phyloP scores from a whole-genome alignment of 2,797 vertebrate genomes.

The Enteromius treurensis region DNA sequence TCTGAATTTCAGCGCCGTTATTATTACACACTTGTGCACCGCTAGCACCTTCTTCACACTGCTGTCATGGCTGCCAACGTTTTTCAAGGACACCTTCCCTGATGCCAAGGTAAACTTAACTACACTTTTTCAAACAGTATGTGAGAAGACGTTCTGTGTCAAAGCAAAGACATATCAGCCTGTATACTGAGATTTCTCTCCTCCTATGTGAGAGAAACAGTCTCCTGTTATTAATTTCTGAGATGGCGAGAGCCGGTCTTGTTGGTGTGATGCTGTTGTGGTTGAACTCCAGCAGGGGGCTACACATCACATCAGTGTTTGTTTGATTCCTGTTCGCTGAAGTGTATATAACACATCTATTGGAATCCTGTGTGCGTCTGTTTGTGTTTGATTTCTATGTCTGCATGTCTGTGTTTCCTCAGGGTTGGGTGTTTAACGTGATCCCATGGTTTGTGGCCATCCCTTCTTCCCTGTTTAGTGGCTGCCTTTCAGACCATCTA shows the following conservation, averaged over 20 bases:
- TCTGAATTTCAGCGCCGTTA: conserved; percentile 82
- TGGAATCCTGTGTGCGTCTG: background rate
- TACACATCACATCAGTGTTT: background rate
- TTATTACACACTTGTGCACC: conserved; percentile 89
- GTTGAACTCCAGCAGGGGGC: conserved; percentile 37
- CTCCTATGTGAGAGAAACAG: background rate
- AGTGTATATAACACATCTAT: background rate
- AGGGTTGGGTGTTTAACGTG: conserved; percentile 98
- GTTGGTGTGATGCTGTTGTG: conserved; percentile 14
- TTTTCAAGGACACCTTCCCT: conserved; percentile 93
- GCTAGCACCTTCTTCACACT: conserved; percentile 94
- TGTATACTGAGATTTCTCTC: background rate
- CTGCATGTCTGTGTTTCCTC: conserved; percentile 45
- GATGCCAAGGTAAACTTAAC: conserved; percentile 85
- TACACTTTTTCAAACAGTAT: background rate
- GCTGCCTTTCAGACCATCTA: conserved; percentile 91
- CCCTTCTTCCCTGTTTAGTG: conserved; percentile 88
- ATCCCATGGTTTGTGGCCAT: conserved; percentile 96
- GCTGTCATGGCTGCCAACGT: conserved; percentile 95
- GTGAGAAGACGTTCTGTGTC: conserved; percentile 18
- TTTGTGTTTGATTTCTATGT: conserved; percentile 45
- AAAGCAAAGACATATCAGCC: background rate
- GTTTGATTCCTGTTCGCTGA: background rate
- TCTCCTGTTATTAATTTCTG: background rate
- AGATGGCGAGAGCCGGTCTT: background rate